Percentiles rank a stretch among this genome's conserved stretches.
These are phyloP conservation scores for Siphlonurus alternatus DNA, from an alignment of 2,888 invertebrate species.

Conservation along the genomic window DNA sequence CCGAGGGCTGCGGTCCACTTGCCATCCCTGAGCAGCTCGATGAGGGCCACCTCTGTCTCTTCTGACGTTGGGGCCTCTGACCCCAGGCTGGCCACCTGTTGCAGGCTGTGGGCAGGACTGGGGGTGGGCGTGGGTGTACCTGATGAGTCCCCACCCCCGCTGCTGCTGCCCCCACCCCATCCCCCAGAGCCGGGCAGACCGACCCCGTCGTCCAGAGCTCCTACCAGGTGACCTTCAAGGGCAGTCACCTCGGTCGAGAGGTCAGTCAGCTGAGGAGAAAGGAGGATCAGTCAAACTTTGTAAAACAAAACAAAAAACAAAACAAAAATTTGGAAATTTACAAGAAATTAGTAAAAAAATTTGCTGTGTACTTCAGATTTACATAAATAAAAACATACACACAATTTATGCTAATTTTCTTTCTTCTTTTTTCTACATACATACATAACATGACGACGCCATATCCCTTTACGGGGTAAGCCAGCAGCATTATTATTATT, in stretches of 20 bases:
- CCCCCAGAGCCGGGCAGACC: not conserved
- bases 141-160: not conserved
- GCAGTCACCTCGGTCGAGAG: not conserved
- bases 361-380: not conserved
- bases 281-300: too few species aligned
- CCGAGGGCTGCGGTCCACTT: conserved; percentile 53
- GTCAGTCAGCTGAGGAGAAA: not conserved
- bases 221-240: not conserved
- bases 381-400: too few species aligned
- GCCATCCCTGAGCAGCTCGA: conserved; percentile 37
- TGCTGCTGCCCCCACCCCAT: not conserved
- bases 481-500: too few species aligned
- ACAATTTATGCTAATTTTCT: too few species aligned
- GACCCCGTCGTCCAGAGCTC: not conserved
- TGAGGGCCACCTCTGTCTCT: conserved; percentile 27
- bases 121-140: conserved; percentile 44
- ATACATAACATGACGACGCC: too few species aligned
- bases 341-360: conserved; percentile 15
- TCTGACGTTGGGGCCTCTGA: conserved; percentile 15
- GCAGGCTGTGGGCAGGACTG: conserved; percentile 10
- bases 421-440: too few species aligned
- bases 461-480: too few species aligned
- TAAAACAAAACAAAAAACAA: too few species aligned
- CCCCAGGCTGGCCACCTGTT: not conserved
- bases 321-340: not conserved